A percentile compares a stretch with the other conserved stretches of the same genome.
These are phyloP conservation scores for Chiridota heheva DNA, from an alignment of 35 echinoderm and acorn worm genomes.

Conservation along the genomic window DNA sequence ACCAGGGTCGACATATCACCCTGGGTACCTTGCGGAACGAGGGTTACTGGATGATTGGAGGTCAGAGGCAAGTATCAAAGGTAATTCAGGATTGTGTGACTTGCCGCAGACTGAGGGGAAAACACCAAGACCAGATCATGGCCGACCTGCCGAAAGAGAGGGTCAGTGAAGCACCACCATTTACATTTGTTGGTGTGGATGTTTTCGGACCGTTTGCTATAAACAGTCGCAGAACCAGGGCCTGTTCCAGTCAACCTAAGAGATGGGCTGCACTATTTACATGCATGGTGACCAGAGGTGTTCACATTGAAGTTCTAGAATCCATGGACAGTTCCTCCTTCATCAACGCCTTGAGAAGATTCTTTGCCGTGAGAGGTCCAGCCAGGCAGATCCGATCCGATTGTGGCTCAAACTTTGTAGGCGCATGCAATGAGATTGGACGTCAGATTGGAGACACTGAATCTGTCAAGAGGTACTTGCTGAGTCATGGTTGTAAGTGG, in stretches of 20 bases:
- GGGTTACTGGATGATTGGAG: slow-evolving; percentile 53
- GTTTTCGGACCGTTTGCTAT: slow-evolving; percentile 59
- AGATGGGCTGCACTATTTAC: slow-evolving; percentile 71
- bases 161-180: slow-evolving; percentile 48
- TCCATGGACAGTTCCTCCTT: slow-evolving; percentile 48
- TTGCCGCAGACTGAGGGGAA: slow-evolving; percentile 29
- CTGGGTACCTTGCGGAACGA: slow-evolving; percentile 33
- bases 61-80: slow-evolving; percentile 27
- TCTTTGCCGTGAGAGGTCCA: slow-evolving; percentile 52
- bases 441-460: slow-evolving; percentile 29
- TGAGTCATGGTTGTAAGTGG: slow-evolving; percentile 37
- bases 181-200: slow-evolving; percentile 62
- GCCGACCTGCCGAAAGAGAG: slow-evolving; percentile 58
- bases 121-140: slow-evolving; percentile 33
- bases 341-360: slow-evolving; percentile 65
- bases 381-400: slow-evolving; percentile 44
- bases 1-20: slow-evolving; percentile 48
- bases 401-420: slow-evolving; percentile 57
- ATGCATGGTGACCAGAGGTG: slow-evolving; percentile 38
- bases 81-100: slow-evolving; percentile 33
- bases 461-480: slow-evolving; percentile 25
- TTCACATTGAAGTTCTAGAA: slow-evolving; percentile 75
- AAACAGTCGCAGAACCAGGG: slow-evolving; percentile 42
- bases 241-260: slow-evolving; percentile 28
- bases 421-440: slow-evolving; percentile 48